These are phyloP conservation scores for Apomyelois bistriatella DNA, from an alignment of 2,888 invertebrate genomes.

Conservation along the genomic window DNA sequence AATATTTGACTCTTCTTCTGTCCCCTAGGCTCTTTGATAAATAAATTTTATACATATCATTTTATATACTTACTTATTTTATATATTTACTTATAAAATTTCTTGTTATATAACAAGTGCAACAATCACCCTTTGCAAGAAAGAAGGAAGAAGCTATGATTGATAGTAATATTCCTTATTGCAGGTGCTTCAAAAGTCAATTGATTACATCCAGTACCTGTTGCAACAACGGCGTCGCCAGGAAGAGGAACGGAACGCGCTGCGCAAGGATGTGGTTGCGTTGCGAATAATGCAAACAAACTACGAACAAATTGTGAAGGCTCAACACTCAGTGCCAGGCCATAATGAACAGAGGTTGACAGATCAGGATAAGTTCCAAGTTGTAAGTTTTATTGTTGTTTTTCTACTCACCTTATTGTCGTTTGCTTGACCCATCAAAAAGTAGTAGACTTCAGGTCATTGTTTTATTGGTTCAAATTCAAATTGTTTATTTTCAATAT, in stretches of 20 bases:
- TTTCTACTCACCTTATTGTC: neutral
- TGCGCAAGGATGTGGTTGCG: constrained; percentile 95
- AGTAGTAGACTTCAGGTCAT: too few species aligned
- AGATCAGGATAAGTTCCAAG: constrained; percentile 97
- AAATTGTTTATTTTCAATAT: too few species aligned
- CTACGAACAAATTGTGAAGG: constrained; percentile 97
- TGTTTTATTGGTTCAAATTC: too few species aligned
- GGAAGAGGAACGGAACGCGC: constrained; percentile 94
- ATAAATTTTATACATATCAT: too few species aligned
- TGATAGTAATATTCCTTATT: constrained; percentile 15
- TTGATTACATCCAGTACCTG: constrained; percentile 95
- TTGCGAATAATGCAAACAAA: constrained; percentile 96
- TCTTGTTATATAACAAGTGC: neutral
- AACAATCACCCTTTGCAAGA: neutral
- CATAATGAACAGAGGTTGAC: constrained; percentile 93
- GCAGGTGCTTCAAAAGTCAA: constrained; percentile 93
- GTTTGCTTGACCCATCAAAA: too few species aligned
- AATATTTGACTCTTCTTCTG: too few species aligned
- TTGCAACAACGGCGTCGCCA: constrained; percentile 95
- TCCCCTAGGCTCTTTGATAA: too few species aligned
- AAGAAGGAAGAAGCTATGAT: neutral
- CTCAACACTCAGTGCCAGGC: constrained; percentile 94
- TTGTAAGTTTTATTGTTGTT: constrained; percentile 81
- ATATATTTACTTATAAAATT: neutral
- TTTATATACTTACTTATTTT: too few species aligned